Evolutionary conservation across 2,113 vertebrate species (phyloP), one percentile per base, ranked within the genome.

Genomic region (Ellobius talpinus): DNA sequence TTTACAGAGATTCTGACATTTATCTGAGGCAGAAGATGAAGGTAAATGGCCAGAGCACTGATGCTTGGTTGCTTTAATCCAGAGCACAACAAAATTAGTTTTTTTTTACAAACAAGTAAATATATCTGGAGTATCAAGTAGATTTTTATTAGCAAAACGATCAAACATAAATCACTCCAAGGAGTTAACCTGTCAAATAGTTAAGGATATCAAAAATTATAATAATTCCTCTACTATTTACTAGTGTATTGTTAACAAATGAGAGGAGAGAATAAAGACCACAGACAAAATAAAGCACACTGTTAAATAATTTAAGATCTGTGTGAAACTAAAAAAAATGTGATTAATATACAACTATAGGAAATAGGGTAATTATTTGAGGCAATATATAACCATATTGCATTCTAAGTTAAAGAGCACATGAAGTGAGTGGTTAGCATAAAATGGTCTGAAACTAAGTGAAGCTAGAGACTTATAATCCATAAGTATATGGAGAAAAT

Each of bases 291-390:
- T 76, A 84, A 92, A 63, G 26, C 29, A 55, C 42, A 58, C 26
- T 61, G n/a, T 55, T 42, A 94, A 91, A 77, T 89, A 93, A 84
- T 82, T 14, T 93, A 26, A 88, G 74, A 86, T 72, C 21, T 63
- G 3, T 95, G 31, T 14, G 11, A n/a, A 88, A 74, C 39, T 63
- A 33, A 73, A 42, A 33, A n/a, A 24, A 50, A 50, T 52, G 31
- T 47, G 1, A 84, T 88, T 61, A 73, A 36, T 91, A 24, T 58
- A 16, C 70, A 14, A 7, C 50, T n/a, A 33, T 68, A 47, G 47
- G 70, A 79, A 76, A 77, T 45, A 42, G 58, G 91, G n/a, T 94
- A 82, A 84, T 86, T 91, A 52, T 73, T 95, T 81, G 63, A 91
- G 33, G 17, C 39, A 47, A 3, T 95, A 1, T 7, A 14, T 74